Conservation (phyloP, 2,113 vertebrate species). For the Oceanodroma tethys region DNA sequence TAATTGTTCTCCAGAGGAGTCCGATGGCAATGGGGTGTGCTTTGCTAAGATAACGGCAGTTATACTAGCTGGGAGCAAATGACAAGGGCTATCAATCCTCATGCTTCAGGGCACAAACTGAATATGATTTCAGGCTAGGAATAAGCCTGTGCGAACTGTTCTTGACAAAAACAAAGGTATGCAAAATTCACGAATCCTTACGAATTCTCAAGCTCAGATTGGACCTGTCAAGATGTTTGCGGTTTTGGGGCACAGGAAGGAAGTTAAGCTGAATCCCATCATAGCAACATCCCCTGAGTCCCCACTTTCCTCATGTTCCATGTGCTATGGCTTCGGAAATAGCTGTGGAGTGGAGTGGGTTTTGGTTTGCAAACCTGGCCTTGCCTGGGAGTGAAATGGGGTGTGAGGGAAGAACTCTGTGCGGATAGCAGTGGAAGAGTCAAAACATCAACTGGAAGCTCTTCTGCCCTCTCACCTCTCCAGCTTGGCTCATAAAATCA, state of each 20-base stretch:
- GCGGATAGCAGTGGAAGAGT: neutral
- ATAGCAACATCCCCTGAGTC: neutral
- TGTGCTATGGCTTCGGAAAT: accelerated
- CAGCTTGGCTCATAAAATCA: neutral
- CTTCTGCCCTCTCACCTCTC: neutral
- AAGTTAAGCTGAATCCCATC: neutral
- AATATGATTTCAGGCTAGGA: neutral
- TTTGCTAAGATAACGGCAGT: constrained; percentile 24
- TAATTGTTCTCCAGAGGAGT: constrained; percentile 32
- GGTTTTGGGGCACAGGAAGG: neutral
- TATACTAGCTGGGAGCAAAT: neutral
- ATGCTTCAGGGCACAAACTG: neutral
- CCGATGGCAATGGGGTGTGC: neutral
- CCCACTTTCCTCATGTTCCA: neutral
- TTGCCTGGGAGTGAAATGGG: neutral
- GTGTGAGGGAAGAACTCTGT: neutral
- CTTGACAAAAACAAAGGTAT: neutral
- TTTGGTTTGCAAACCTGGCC: neutral
- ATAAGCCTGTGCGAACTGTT: neutral
- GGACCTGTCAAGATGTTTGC: neutral
- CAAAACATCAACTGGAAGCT: accelerated
- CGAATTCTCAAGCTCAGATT: neutral
- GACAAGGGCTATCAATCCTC: constrained; percentile 19
- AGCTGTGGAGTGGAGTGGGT: neutral
- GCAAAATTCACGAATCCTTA: neutral